Evolutionary conservation across 1,140 invertebrate genomes (phyloP).

Genomic region (Brachionus calyciflorus): DNA sequence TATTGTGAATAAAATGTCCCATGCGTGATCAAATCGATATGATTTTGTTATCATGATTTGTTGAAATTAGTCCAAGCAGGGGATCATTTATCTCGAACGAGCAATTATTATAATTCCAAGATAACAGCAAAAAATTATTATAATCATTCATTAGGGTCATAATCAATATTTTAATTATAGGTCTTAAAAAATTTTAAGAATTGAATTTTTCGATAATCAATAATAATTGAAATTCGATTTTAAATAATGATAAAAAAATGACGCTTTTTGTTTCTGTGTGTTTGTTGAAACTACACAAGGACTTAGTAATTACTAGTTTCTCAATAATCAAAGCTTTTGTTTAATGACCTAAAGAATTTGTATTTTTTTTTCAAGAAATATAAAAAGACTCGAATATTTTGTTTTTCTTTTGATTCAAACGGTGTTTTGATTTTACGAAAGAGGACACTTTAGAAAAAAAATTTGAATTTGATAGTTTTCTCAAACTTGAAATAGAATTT

Average conservation of each 20-base stretch:
- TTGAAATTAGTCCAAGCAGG: conserved; percentile 18
- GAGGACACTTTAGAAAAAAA: conserved; percentile 39
- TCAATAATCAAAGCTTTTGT: conserved; percentile 42
- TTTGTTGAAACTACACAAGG: neutral
- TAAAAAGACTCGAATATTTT: neutral
- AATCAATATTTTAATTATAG: too few relatives aligned
- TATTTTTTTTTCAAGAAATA: too few relatives aligned
- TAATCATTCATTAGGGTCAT: too few relatives aligned
- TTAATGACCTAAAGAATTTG: conserved; percentile 38
- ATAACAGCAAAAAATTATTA: too few relatives aligned
- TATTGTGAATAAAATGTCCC: neutral
- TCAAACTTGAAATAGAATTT: conserved; percentile 16
- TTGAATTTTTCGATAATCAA: too few relatives aligned
- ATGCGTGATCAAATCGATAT: conserved; percentile 14
- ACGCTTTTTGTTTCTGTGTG: neutral
- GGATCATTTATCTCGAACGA: conserved; percentile 11
- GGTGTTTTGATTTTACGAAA: conserved; percentile 16
- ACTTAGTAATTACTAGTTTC: conserved; percentile 37
- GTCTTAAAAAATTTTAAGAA: too few relatives aligned
- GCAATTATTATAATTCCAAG: neutral
- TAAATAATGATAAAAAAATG: neutral
- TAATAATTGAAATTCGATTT: too few relatives aligned
- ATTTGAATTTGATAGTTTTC: conserved; percentile 46
- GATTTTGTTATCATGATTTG: conserved; percentile 3
- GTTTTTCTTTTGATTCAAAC: conserved; percentile 18